A percentile compares a stretch with the other conserved stretches of the same genome.
Conservation (phyloP, 1,140 invertebrate genomes). For the Pachypsylla venusta region DNA sequence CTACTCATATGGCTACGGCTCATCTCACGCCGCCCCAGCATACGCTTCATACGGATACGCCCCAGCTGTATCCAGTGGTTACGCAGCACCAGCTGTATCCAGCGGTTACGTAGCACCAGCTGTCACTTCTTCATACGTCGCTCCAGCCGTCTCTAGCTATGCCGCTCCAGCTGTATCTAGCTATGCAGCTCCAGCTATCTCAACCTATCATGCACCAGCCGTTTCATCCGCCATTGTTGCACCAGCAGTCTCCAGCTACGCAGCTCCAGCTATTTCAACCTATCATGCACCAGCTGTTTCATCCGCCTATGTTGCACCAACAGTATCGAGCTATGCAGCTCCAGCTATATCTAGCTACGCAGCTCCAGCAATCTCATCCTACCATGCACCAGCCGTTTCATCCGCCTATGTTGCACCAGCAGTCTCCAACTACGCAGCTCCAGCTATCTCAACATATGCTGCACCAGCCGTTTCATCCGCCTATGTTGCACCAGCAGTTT, state of each 20-base stretch:
- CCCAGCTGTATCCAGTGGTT: background rate
- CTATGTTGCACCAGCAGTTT: background rate
- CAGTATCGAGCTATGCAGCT: slow-evolving; percentile 1
- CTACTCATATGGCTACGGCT: background rate
- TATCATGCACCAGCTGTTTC: background rate
- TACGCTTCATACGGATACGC: too few relatives aligned
- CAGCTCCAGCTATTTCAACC: background rate
- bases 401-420: background rate
- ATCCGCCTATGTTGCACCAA: background rate
- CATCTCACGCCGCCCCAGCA: background rate
- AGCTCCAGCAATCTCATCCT: background rate
- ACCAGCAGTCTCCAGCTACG: slow-evolving; percentile 7
- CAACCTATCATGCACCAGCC: background rate
- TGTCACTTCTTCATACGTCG: background rate
- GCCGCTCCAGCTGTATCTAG: background rate
- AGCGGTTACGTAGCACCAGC: slow-evolving; percentile 6
- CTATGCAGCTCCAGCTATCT: background rate
- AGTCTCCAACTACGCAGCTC: background rate
- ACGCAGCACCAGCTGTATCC: background rate
- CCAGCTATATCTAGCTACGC: slow-evolving; percentile 1
- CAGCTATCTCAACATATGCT: background rate
- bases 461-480: background rate
- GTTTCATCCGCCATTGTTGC: background rate
- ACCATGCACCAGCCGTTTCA: slow-evolving; percentile 1
- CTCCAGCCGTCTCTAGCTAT: background rate